Evolutionary conservation across 2,797 vertebrate species (phyloP), one percentile per base, ranked within the genome.

Genomic region (Sebastes aleutianus): DNA sequence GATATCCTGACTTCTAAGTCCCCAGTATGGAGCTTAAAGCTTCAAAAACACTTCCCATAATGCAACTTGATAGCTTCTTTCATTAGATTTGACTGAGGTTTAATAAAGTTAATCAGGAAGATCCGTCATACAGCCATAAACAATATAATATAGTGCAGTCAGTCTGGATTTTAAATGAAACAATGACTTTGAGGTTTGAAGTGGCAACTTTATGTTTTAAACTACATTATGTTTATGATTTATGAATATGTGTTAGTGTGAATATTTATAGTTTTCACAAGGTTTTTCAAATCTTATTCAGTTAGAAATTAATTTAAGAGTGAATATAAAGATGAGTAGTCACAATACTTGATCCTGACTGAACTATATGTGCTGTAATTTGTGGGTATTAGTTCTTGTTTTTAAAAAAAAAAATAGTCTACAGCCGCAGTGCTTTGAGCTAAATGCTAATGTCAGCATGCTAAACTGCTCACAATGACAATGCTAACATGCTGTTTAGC

Each of bases 371-470:
- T 43, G 4, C 4, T 63, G 6, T 64, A 10, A 64, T 54, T 53
- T 74, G 29, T 56, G 6, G 64, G 2, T 26, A 22, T 20, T 56
- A 14, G 2, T 13, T 43, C 6, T 26, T 70, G 12, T 34, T 11
- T 1, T 39, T 24, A 1, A 3, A 26, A 26, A 14, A 9, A 22
- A 34, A 22, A 14, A 24, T 43, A 24, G 12, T 70, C 2, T 31
- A 27, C 39, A 0, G 39, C 39, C 0, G 39, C 14, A 0, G 14
- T 43, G 14, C 39, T 43, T 43, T 43, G 39, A 39, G 32, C 31
- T 16, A 1, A 70, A 58, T 65, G 34, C 57, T 50, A 26, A 71
- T 9, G 9, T 64, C 6, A 34, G 26, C 24, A 24, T 43, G 54
- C 13, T 22, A 12, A 16, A 43, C 39, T 43, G 39, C 39, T 43